A percentile compares a stretch with the other conserved stretches of the same genome.
phyloP scores from a whole-genome alignment of 2,113 vertebrate genomes.

The Xerus inauris region DNA sequence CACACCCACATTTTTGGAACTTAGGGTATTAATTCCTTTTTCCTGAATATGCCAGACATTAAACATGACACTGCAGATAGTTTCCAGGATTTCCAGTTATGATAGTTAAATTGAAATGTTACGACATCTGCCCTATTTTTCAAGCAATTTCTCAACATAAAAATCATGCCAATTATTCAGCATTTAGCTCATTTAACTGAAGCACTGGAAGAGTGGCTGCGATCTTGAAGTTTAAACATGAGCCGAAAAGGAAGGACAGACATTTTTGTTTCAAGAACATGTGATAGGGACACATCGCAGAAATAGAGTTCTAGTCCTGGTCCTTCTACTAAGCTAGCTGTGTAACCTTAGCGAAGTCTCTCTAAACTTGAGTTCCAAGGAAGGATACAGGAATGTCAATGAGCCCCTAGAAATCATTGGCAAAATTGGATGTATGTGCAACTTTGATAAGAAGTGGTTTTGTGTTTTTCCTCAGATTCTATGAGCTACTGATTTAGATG shows the following conservation, averaged over 20 bases:
- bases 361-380: background rate
- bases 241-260: slow-evolving; percentile 12
- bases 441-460: slow-evolving; percentile 17
- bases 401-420: background rate
- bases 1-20: background rate
- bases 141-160: slow-evolving; percentile 63
- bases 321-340: background rate
- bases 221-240: slow-evolving; percentile 56
- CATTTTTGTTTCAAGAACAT: background rate
- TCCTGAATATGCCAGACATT: background rate
- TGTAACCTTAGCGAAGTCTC: background rate
- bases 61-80: slow-evolving; percentile 5
- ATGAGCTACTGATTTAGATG: background rate
- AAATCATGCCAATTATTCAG: slow-evolving; percentile 67
- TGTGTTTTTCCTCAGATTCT: slow-evolving; percentile 23
- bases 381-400: background rate
- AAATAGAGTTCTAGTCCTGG: background rate
- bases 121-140: slow-evolving; percentile 69
- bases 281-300: background rate
- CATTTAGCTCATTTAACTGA: slow-evolving; percentile 54
- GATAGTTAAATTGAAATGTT: slow-evolving; percentile 67
- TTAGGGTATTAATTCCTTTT: background rate
- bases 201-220: slow-evolving; percentile 39
- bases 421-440: background rate
- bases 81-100: slow-evolving; percentile 60